Evolutionary conservation across 2,797 vertebrate species (phyloP), one percentile per base, ranked within the genome.

Genomic region (Oreortyx pictus): DNA sequence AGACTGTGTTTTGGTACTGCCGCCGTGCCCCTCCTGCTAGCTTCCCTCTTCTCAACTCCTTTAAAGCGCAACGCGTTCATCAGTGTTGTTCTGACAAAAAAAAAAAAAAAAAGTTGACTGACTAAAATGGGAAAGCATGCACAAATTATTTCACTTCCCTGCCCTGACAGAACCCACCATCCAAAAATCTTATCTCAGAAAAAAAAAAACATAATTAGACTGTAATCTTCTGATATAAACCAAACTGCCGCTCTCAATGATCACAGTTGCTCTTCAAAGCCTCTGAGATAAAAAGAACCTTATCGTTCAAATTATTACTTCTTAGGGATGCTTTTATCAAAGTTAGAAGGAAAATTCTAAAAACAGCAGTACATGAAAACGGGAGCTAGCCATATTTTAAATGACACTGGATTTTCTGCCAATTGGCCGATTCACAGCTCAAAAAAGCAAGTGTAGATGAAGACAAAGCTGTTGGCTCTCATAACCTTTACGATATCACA

Each of bases 311-410:
- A 96, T 96, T 91, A 97, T 86, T 97, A 89, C 95, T 96, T 97
- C 94, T 97, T 96, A 97, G 92, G 83, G 93, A 96, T 90, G 81
- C 27, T 89, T 75, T 83, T 97, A 96, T 97, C 97, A 97, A 97
- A 97, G 92, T 92, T 90, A 0, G 72, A 96, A 71, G 66, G 86
- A 95, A 97, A 88, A 86, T 91, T 93, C 95, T 95, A 96, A 95
- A 97, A 95, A 72, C 94, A 75, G 89, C 92, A 96, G 70, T 52
- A 92, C 78, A 92, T 65, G 64, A 94, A 96, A 93, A 57, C 74
- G 71, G 67, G 89, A 90, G 83, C 94, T 70, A 97, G 95, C 77
- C 83, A 44, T 64, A 94, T 93, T 96, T 97, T 93, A 96, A 97
- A 93, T 73, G 60, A 70, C 86, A 76, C 80, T 74, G 47, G 71